Evolutionary conservation across 2,113 vertebrate genomes (phyloP), one percentile per base, ranked within the genome.

Genomic region (Propithecus coquereli): DNA sequence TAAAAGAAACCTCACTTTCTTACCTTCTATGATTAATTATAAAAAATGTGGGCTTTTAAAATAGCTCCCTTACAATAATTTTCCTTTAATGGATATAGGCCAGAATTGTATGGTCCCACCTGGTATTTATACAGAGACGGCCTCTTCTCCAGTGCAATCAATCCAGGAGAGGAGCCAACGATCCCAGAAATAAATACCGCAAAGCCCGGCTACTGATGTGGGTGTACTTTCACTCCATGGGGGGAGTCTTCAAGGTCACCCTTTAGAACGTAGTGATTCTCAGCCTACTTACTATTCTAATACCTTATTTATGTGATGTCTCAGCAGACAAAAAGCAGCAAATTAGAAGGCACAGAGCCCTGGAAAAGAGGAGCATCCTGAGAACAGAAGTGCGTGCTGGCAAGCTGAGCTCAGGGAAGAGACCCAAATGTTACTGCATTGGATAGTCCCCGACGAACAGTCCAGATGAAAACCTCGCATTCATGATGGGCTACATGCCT

Each of bases 261-360:
- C 61, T 74, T 52, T 34, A 57, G 37, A 95, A 23, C 47, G n/a
- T n/a, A 40, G 79, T 8, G 54, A 77, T 43, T 87, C 47, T 25
- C 83, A 90, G 47, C 47, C 94, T 95, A 91, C 61, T 95, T 89
- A 70, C 79, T 97, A 94, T 93, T 96, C 66, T 47, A 91, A 86
- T 88, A 20, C 71, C 83, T 91, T 61, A 84, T 83, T 85, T 83
- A 85, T 79, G 54, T 16, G 73, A 89, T n/a, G 11, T 40, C 57
- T 92, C 73, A 61, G 89, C 89, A 66, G 52, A 73, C 65, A 30
- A 87, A 59, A 95, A 90, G 76, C 57, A 80, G 70, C 65, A 90
- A 90, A 92, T 81, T 47, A 82, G 77, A 84, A 83, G 47, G 79
- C 68, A 79, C 63, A 79, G 66, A 91, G 52, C 34, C n/a, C 77